Conservation (phyloP, 2,113 vertebrate species). For the Gallinago jamesoni region DNA sequence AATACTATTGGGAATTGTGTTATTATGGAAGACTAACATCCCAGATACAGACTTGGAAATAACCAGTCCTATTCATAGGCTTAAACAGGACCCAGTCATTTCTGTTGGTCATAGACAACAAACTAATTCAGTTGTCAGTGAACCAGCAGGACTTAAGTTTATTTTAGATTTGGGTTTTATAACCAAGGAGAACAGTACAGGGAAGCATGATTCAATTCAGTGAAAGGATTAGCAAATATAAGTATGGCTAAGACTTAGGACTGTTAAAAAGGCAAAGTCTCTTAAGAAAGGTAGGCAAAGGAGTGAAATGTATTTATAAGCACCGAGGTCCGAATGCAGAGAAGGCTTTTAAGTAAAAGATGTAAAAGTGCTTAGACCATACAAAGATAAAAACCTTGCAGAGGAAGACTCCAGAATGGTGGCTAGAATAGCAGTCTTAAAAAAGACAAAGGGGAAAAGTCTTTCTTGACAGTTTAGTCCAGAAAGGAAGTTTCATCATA, state of each 20-base stretch:
- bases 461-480: background rate
- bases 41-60: background rate
- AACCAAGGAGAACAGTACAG: background rate
- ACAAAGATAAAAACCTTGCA: background rate
- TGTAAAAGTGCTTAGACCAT: background rate
- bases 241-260: background rate
- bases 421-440: background rate
- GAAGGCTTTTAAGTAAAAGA: background rate
- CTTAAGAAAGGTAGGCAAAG: background rate
- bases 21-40: background rate
- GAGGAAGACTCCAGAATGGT: background rate
- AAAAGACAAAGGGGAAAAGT: background rate
- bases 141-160: background rate
- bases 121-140: background rate
- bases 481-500: background rate
- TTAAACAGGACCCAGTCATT: background rate
- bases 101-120: background rate
- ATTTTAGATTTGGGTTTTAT: background rate
- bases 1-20: background rate
- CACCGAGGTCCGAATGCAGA: background rate
- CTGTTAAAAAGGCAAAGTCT: background rate
- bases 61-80: background rate
- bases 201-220: background rate
- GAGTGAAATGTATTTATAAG: background rate
- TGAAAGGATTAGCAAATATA: background rate